Evolutionary conservation across 2,888 invertebrate species (phyloP), one percentile per base, ranked within the genome.

Genomic region (Cyrtodaria siliqua): DNA sequence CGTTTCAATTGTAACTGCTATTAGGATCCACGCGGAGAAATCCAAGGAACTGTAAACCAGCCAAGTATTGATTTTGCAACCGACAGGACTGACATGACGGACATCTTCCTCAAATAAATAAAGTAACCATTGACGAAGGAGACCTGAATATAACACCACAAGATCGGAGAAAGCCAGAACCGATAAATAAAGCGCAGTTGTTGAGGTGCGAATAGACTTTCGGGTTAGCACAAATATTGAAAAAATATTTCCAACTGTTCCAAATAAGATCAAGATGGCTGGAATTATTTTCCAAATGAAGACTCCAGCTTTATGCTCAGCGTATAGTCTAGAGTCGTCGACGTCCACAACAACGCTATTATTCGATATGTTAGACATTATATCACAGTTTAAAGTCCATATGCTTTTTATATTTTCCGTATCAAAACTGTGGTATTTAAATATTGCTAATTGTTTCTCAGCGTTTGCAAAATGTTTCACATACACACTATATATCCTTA

Each of bases 1-100:
- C 20, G 90, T 69, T 55, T 90, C 91, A 18, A 88, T 42, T 2
- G 90, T 90, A 29, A 91, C 88, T n/a, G 84, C 84, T 33, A 89
- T 87, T 16, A 91, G 77, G 18, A 90, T 84, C 91, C 91, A 91
- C 0, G 87, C 87, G 6, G 89, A 88, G 26, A 86, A 82, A 61
- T 90, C 86, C 1, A 88, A 71, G 6, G 86, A 81, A 24, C 79
- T 77, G 55, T 90, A 90, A 6, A 89, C 86, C 24, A 88, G 40
- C 79, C 86, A 88, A 1, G 81, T 63, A 68, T 90, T 84, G 2
- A 88, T 49, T 69, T 89, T 86, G 55, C 89, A 89, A 1, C 69
- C 70, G 2, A 72, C 59, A 12, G 52, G 55, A 26, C 75, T 80
- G 2, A 70, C 8, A 12, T 77, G 18, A 12, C 90, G 79, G 40